Base-by-base conservation (phyloP, 2,888 invertebrate genomes). In the Caradrina clavipalpis region DNA sequence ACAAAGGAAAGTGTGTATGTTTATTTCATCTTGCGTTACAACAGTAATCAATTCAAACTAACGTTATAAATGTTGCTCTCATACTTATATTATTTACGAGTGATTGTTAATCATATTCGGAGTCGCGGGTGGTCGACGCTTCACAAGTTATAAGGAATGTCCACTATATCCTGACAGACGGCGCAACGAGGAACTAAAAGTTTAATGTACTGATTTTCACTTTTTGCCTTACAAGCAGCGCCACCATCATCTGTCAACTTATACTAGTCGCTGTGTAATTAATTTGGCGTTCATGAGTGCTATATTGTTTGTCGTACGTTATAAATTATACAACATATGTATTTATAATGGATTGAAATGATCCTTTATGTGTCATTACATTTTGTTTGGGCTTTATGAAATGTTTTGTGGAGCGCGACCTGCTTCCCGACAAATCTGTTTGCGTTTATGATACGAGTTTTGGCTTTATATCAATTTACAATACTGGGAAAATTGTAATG, bases 91-190 rank as follows among this genome's bases (percentile, higher is more conserved):
- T 84, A 86, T 85, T 84, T 83, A 86, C 78, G 82, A 76, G 73
- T 73, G 79, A 83, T 80, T 84, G 83, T 85, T 84, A 87, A 88
- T 88, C 83, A 87, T 84, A 80, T 82, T 79, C 64, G 47, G 69
- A 73, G 76, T 83, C 77, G 86, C 82, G 89, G 90, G 90, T 90
- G 91, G 90, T 86, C 90, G 85, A 65, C 69, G 81, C 80, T 81
- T 83, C 83, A 84, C 80, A 75, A 63, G 80, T 76, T 61, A 26
- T 50, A 47, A 10, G 19, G 39, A 72, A 10, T 10, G n/a, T 1
- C 75, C 73, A 72, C 2, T 31, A 8, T 77, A 77, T 39, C 50
- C 58, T 77, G 75, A 54, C 61, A 50, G 61, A 39, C 66, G 73
- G 58, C 8, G 53, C 66, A 72, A 51, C 17, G 57, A 21, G 54